These are phyloP conservation scores for Sycobia sp. DNA, from an alignment of 1,140 invertebrate genomes.

Conservation along the genomic window DNA sequence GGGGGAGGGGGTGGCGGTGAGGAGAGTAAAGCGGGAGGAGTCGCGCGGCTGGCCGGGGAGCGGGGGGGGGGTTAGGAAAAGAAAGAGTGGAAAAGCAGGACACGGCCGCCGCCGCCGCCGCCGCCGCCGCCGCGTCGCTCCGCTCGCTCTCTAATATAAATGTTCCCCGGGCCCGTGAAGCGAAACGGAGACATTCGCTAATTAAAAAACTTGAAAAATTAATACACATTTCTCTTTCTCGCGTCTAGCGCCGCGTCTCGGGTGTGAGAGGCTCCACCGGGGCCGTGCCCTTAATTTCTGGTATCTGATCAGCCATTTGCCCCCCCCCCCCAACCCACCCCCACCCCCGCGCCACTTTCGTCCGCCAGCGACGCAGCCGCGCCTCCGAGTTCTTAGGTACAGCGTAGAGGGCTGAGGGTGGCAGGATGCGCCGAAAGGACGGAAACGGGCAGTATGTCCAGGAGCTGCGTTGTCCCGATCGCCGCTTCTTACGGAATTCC, in stretches of 20 bases:
- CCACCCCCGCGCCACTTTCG: too few relatives aligned
- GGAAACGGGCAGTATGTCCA: too few relatives aligned
- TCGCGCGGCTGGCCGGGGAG: too few relatives aligned
- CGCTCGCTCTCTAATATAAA: slow-evolving; percentile 64
- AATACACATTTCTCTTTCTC: slow-evolving; percentile 62
- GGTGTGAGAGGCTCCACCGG: slow-evolving; percentile 34
- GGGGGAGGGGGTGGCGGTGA: too few relatives aligned
- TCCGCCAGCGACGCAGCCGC: too few relatives aligned
- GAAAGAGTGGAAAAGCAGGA: slow-evolving; percentile 41
- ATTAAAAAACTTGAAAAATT: slow-evolving; percentile 66
- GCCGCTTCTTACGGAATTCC: too few relatives aligned
- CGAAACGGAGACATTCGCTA: slow-evolving; percentile 62
- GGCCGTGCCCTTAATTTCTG: slow-evolving; percentile 58
- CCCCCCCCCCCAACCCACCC: slow-evolving; percentile 48
- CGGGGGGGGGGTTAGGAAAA: slow-evolving; percentile 20
- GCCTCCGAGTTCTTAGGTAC: too few relatives aligned
- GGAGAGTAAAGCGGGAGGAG: too few relatives aligned
- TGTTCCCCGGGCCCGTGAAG: slow-evolving; percentile 56
- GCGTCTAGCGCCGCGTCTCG: too few relatives aligned
- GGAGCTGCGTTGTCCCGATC: too few relatives aligned
- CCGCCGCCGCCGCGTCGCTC: slow-evolving; percentile 1
- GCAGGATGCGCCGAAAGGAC: too few relatives aligned
- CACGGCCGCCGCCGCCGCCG: slow-evolving; percentile 27
- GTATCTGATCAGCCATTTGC: slow-evolving; percentile 64
- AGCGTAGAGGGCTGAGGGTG: too few relatives aligned